These are phyloP conservation scores for Apodemia hepburni DNA, from an alignment of 2,888 invertebrate genomes.

Conservation along the genomic window DNA sequence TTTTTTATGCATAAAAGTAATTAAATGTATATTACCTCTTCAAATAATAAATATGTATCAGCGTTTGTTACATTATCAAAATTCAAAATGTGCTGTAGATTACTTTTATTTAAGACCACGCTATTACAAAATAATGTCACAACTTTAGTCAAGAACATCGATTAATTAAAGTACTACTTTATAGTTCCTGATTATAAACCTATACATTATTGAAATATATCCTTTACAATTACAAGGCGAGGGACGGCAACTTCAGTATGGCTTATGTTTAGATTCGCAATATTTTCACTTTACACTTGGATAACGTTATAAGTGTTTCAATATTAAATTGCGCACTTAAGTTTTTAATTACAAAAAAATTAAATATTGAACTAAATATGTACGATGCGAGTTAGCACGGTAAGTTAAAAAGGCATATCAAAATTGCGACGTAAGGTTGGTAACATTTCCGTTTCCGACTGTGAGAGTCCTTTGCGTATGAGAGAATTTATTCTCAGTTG, in stretches of 20 bases:
- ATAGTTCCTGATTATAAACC: neutral
- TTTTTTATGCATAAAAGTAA: too few species aligned
- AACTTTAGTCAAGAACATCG: neutral
- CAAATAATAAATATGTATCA: too few species aligned
- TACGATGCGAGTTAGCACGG: slow-evolving; percentile 54
- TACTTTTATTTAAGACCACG: too few species aligned
- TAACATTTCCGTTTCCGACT: slow-evolving; percentile 62
- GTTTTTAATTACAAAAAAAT: slow-evolving; percentile 57
- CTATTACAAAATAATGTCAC: neutral
- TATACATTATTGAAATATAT: neutral
- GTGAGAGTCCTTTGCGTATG: slow-evolving; percentile 63
- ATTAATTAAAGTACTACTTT: neutral
- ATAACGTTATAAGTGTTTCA: slow-evolving; percentile 45
- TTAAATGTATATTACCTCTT: too few species aligned
- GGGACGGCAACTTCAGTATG: slow-evolving; percentile 2
- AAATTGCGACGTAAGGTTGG: slow-evolving; percentile 75
- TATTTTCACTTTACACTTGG: slow-evolving; percentile 48
- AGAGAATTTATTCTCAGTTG: slow-evolving; percentile 65
- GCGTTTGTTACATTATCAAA: neutral
- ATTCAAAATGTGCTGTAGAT: too few species aligned
- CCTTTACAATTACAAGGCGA: slow-evolving; percentile 10
- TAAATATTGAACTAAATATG: slow-evolving; percentile 59
- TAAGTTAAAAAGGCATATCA: slow-evolving; percentile 72
- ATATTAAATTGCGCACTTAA: slow-evolving; percentile 47
- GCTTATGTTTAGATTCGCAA: slow-evolving; percentile 40